Base-by-base conservation (phyloP, 2,888 invertebrate genomes). In the Folsomia candida region DNA sequence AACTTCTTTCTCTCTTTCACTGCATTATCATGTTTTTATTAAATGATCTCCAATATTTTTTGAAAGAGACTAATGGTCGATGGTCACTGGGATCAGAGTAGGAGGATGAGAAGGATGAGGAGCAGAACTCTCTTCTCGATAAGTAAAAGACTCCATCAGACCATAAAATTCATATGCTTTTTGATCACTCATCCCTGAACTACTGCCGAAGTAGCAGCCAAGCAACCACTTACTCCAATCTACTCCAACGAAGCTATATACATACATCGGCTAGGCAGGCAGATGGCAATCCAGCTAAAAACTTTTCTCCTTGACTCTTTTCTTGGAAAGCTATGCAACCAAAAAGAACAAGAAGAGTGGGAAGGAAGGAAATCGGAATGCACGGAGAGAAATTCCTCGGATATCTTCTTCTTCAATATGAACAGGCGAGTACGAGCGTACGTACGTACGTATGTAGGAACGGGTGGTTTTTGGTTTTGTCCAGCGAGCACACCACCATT, bases 11-110 rank as follows among this genome's bases (percentile, higher is more conserved):
- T 37, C 37, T 37, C 54, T 20, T 20, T 18, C 54, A 54, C 20
- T 20, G 11, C 22, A 54, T 54, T 54, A 54, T 54, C 54, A 54
- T 54, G 54, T 54, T 54, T 54, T 54, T 54, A 54, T 54, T 54
- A 54, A 54, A 54, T 54, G 54, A 54, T 54, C 54, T 54, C 54
- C 54, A n/a, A 54, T 54, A 54, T 54, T 54, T n/a, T 54, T 54
- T 54, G 54, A 54, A 54, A 22, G 54, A 54, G 54, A 54, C 54
- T 54, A 54, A 54, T 54, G 54, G 54, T 54, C 37, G 37, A 37
- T 37, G 37, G 54, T n/a, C n/a, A n/a, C n/a, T 54, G 54, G 54
- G 54, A 18, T 54, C 54, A 6, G 22, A 54, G 54, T 37, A 14
- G 37, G 37, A 37, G 37, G 14, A 4, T 37, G 14, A 14, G 6